phyloP scores from a whole-genome alignment of 1,140 invertebrate species.

The Neodiprion fabricii region DNA sequence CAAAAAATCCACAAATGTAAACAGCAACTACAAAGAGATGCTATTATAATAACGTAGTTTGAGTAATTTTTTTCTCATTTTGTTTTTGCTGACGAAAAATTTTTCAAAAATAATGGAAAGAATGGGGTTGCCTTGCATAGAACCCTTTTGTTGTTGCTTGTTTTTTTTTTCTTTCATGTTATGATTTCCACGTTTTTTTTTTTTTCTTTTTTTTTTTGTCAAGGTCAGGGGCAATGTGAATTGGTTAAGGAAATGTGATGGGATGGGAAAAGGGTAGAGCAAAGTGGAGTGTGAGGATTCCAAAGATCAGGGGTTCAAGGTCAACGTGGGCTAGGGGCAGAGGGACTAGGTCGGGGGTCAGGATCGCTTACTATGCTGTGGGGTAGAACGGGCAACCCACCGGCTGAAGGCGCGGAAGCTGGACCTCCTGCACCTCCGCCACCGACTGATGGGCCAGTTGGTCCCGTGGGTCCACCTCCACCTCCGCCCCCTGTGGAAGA shows the following conservation, averaged over 20 bases:
- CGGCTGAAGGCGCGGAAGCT: slow-evolving; percentile 47
- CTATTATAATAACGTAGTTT: slow-evolving; percentile 5
- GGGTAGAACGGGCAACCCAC: slow-evolving; percentile 56
- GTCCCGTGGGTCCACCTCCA: slow-evolving; percentile 41
- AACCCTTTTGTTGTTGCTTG: not conserved
- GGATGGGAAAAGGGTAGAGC: not conserved
- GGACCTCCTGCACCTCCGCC: slow-evolving; percentile 48
- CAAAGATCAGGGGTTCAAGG: slow-evolving; percentile 43
- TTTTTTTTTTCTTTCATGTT: not conserved
- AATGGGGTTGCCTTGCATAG: not conserved
- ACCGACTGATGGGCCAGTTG: slow-evolving; percentile 47
- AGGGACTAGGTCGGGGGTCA: slow-evolving; percentile 59
- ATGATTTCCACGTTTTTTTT: not conserved
- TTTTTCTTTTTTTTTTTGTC: not conserved
- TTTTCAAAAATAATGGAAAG: slow-evolving; percentile 6
- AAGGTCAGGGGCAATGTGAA: too few relatives aligned
- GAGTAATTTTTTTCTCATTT: not conserved
- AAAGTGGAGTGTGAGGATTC: slow-evolving; percentile 26
- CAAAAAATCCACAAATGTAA: slow-evolving; percentile 5
- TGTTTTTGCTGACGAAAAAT: not conserved
- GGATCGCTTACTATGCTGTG: slow-evolving; percentile 59
- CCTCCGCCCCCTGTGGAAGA: slow-evolving; percentile 8
- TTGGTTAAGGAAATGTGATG: too few relatives aligned
- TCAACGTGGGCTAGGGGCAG: slow-evolving; percentile 61
- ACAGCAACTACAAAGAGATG: slow-evolving; percentile 7